A percentile compares a stretch with the other conserved stretches of the same genome.
phyloP scores from a whole-genome alignment of 2,797 vertebrate genomes.

The Avahi laniger region DNA sequence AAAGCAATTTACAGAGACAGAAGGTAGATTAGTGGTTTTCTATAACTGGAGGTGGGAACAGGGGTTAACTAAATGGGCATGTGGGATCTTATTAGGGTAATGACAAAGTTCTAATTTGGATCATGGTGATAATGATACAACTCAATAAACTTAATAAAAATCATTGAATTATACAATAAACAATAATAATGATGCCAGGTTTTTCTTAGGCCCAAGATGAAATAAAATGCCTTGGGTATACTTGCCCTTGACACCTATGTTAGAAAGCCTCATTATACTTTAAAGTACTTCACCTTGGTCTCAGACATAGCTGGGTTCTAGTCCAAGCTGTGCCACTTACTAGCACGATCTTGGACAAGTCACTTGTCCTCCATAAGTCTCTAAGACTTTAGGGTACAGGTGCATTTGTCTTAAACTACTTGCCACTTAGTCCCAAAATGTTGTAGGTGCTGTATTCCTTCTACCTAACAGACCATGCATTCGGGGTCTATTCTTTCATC shows the following conservation, averaged over 20 bases:
- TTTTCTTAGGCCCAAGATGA: neutral
- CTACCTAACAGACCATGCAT: neutral
- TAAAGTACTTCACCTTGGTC: neutral
- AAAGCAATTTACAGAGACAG: neutral
- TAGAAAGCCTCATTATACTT: neutral
- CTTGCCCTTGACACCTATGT: neutral
- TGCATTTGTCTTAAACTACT: neutral
- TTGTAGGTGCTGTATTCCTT: neutral
- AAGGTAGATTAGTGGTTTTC: neutral
- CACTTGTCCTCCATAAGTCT: neutral
- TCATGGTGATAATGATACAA: neutral
- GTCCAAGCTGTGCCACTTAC: neutral
- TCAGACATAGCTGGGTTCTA: neutral
- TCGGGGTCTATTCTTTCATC: neutral
- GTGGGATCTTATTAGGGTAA: neutral
- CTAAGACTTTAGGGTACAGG: neutral
- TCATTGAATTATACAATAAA: neutral
- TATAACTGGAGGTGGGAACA: neutral
- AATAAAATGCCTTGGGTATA: neutral
- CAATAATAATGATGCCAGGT: neutral
- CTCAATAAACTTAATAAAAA: neutral
- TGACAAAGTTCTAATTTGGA: neutral
- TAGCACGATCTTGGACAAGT: neutral
- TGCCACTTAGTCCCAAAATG: neutral
- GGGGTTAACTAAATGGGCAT: neutral